phyloP scores from a whole-genome alignment of 2,113 vertebrate genomes.

The Rhegmatorhina hoffmannsi region DNA sequence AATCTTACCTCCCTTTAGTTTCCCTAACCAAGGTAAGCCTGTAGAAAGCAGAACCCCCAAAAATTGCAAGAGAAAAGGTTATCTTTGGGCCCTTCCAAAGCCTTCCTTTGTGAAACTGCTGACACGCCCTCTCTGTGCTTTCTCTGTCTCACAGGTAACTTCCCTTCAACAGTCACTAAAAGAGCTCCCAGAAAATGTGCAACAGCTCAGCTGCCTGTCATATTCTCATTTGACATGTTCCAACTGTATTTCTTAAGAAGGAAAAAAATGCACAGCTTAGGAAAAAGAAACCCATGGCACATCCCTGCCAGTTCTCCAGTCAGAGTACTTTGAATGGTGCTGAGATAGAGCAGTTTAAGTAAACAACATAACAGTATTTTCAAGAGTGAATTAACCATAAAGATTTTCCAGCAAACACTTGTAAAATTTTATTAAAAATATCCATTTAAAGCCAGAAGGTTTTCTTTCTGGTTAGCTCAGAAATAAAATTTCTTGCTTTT shows the following conservation, averaged over 20 bases:
- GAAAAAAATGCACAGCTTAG: not conserved
- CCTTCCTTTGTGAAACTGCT: not conserved
- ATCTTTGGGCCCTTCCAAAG: not conserved
- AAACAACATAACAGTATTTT: not conserved
- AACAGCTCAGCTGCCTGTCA: not conserved
- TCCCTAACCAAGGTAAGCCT: not conserved
- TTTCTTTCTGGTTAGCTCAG: constrained; percentile 60
- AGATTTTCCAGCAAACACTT: not conserved
- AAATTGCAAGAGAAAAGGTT: not conserved
- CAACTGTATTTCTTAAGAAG: not conserved
- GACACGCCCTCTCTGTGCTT: not conserved
- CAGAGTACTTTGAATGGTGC: not conserved
- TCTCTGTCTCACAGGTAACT: constrained; percentile 10
- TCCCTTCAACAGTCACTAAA: not conserved
- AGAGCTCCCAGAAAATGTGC: not conserved
- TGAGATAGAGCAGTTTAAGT: not conserved
- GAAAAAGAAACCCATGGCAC: not conserved
- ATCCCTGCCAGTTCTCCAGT: not conserved
- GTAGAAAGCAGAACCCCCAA: not conserved
- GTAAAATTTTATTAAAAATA: constrained; percentile 55
- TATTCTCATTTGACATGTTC: not conserved
- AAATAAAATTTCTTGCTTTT: constrained; percentile 20
- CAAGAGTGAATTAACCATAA: not conserved
- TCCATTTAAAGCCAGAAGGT: constrained; percentile 26
- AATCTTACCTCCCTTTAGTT: not conserved